A percentile compares a stretch with the other conserved stretches of the same genome.
phyloP scores from a whole-genome alignment of 2,888 invertebrate genomes.

The Caenorhabditis sp. region DNA sequence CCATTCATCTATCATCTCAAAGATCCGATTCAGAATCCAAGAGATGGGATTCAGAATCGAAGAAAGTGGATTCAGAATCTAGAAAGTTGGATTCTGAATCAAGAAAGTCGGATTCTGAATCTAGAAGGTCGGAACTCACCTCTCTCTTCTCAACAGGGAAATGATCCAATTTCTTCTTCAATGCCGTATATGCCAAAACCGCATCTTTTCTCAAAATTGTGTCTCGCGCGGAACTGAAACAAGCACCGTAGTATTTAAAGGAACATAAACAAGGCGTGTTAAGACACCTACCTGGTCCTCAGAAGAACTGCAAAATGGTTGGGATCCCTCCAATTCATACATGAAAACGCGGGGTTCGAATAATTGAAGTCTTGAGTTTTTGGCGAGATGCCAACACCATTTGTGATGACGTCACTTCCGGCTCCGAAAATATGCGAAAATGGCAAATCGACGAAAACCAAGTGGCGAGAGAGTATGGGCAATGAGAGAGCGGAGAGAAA shows the following conservation, averaged over 20 bases:
- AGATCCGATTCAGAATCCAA: slow-evolving; percentile 48
- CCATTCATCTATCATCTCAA: slow-evolving; percentile 51
- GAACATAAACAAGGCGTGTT: neutral
- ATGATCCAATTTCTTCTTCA: slow-evolving; percentile 55
- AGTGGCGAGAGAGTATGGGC: slow-evolving; percentile 24
- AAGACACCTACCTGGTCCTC: slow-evolving; percentile 28
- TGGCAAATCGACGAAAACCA: slow-evolving; percentile 37
- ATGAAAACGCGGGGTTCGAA: slow-evolving; percentile 59
- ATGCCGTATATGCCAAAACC: slow-evolving; percentile 44
- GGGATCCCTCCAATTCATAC: slow-evolving; percentile 37
- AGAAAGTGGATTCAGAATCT: neutral
- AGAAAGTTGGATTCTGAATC: too few species aligned
- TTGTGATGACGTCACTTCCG: slow-evolving; percentile 33
- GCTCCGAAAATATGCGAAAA: slow-evolving; percentile 43
- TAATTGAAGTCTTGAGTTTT: slow-evolving; percentile 55
- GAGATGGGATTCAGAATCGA: slow-evolving; percentile 35
- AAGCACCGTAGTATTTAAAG: too few species aligned
- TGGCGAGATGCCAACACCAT: slow-evolving; percentile 37
- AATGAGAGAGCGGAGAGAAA: slow-evolving; percentile 37
- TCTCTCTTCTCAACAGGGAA: slow-evolving; percentile 46
- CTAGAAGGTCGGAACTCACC: neutral
- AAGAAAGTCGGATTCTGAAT: too few species aligned
- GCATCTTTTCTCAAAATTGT: slow-evolving; percentile 51
- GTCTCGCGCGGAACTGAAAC: slow-evolving; percentile 45
- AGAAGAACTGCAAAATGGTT: slow-evolving; percentile 53